Percentiles rank a stretch among this genome's conserved stretches.
Conservation (phyloP, 2,888 invertebrate genomes). For the Pachycephus smyrnensis region DNA sequence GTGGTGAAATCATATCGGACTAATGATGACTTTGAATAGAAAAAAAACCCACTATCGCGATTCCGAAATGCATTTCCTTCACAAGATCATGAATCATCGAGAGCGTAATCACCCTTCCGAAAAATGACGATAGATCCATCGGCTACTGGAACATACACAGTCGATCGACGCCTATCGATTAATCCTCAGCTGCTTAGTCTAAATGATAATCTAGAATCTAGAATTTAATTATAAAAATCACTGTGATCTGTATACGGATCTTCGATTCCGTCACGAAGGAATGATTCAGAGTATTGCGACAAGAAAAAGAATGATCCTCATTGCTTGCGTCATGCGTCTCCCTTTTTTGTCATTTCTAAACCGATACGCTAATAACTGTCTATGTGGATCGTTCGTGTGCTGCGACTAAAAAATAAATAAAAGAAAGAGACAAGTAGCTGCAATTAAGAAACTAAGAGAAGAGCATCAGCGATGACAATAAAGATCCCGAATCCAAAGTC, state of each 20-base stretch:
- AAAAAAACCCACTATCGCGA: background rate
- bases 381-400: background rate
- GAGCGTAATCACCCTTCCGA: background rate
- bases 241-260: background rate
- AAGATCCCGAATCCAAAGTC: conserved; percentile 6
- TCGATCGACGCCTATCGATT: background rate
- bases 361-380: background rate
- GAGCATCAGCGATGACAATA: background rate
- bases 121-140: background rate
- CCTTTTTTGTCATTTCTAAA: background rate
- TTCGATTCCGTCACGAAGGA: background rate
- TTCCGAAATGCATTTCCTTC: background rate
- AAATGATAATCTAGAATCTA: background rate
- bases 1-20: background rate
- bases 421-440: background rate
- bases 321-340: background rate
- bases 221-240: background rate
- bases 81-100: background rate
- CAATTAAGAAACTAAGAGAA: background rate
- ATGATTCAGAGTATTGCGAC: background rate
- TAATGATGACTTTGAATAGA: background rate
- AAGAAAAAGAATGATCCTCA: background rate
- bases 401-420: background rate
- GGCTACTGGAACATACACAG: background rate
- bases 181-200: background rate